These are phyloP conservation scores for Halichondria panicea DNA, from an alignment of 37 sponge, comb jelly and placozoan species.

Conservation along the genomic window DNA sequence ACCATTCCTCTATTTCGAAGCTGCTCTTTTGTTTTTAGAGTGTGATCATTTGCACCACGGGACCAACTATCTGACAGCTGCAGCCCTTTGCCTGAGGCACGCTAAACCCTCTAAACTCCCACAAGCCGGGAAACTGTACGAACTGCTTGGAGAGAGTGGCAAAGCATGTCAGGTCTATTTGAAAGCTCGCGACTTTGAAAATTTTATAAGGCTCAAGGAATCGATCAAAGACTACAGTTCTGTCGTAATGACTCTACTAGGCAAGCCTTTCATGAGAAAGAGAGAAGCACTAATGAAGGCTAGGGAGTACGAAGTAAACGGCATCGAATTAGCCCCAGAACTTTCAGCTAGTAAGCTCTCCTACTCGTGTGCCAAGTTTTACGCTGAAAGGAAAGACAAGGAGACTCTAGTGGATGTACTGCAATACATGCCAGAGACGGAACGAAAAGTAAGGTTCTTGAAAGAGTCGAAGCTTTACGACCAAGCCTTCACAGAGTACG, in stretches of 20 bases:
- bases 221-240: conserved; percentile 8
- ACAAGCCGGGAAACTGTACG: conserved; percentile 61
- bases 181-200: conserved; percentile 34
- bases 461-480: conserved; percentile 35
- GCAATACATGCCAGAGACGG: conserved; percentile 34
- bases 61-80: conserved; percentile 34
- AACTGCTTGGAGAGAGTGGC: conserved; percentile 46
- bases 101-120: conserved; percentile 30
- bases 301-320: conserved; percentile 9
- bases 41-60: conserved; percentile 33
- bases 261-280: conserved; percentile 12
- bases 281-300: conserved; percentile 49
- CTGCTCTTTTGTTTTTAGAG: conserved; percentile 53
- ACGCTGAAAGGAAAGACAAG: conserved; percentile 31
- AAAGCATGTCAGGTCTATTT: conserved; percentile 46
- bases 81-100: conserved; percentile 63
- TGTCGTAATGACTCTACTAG: conserved; percentile 17
- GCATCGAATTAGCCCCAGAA: conserved; percentile 2
- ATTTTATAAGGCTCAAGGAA: conserved; percentile 38
- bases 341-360: conserved; percentile 31
- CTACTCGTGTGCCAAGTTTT: conserved; percentile 49
- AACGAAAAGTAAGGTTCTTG: conserved; percentile 26
- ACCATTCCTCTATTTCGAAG: conserved; percentile 30
- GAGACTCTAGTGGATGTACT: conserved; percentile 23
- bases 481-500: conserved; percentile 20